Evolutionary conservation across 2,797 vertebrate genomes (phyloP), one percentile per base, ranked within the genome.

Genomic region (Bufotes viridis): DNA sequence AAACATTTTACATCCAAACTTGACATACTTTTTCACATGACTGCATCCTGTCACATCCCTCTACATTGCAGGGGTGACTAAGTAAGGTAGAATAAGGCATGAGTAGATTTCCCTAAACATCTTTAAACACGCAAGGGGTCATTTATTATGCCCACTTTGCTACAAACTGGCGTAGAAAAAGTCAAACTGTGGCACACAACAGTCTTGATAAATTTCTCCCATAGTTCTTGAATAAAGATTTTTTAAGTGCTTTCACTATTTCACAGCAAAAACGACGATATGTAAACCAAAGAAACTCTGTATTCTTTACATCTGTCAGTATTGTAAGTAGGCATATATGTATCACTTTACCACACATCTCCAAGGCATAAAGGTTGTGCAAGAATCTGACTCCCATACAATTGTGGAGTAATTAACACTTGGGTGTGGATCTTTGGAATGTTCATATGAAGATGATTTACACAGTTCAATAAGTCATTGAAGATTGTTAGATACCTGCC

Each of bases 381-480:
- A 75, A 75, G 22, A 22, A 53, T 22, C 10, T n/a, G 42, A 14
- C 11, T n/a, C 42, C 72, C 72, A 75, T n/a, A 51, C 51, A 75
- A 75, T n/a, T 20, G 8, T 20, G 70, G 34, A 49, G 12, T 57
- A 49, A 51, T n/a, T n/a, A 51, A 78, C 24, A 17, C 7, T 7
- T 78, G 76, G 76, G 76, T 78, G 51, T 78, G 53, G n/a, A 78
- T 24, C 49, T 53, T 57, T 57, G n/a, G 76, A 24, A 58, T 78
- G 51, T 6, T 78, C 12, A 58, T 78, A 57, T 53, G n/a, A 57
- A 26, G 24, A 57, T 24, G 76, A 58, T 20, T 78, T 78, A 75
- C 10, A 75, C 72, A 75, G 72, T 11, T 75, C 20, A 22, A 75
- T 22, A 75, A 34, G 34, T 51, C 49, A n/a, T n/a, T 34, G 26